phyloP scores from a whole-genome alignment of 1,140 invertebrate species.

The Forficula auricularia region DNA sequence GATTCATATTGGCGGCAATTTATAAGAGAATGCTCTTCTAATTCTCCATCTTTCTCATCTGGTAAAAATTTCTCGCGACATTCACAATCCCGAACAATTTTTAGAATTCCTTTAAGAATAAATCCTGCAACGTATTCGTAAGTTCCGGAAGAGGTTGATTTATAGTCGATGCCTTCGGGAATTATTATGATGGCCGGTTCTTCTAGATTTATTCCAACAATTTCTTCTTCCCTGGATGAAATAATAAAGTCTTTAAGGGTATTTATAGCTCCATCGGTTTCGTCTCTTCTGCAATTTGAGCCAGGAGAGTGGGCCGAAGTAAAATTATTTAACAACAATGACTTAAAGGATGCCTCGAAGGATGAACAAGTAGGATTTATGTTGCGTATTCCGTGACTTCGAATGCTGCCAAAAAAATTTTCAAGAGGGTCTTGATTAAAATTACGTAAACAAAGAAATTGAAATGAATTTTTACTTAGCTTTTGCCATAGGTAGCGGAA shows the following conservation, averaged over 20 bases:
- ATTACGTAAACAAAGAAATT: not conserved
- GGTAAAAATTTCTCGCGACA: too few relatives aligned
- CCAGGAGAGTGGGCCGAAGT: not conserved
- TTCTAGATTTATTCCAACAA: too few relatives aligned
- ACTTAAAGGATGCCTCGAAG: not conserved
- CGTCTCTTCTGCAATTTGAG: not conserved
- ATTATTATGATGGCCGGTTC: too few relatives aligned
- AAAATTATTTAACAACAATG: not conserved
- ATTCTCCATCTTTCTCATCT: too few relatives aligned
- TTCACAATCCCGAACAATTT: too few relatives aligned
- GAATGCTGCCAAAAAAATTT: conserved; percentile 1
- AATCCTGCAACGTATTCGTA: too few relatives aligned
- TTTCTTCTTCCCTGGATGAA: too few relatives aligned
- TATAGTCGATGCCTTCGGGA: too few relatives aligned
- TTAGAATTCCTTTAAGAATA: too few relatives aligned
- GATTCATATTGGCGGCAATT: too few relatives aligned
- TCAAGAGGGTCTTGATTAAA: conserved; percentile 1
- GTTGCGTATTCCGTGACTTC: not conserved
- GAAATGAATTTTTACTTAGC: not conserved
- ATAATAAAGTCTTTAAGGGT: not conserved
- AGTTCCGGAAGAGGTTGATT: too few relatives aligned
- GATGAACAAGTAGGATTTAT: conserved; percentile 1
- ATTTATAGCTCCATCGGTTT: not conserved
- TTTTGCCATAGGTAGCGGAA: not conserved
- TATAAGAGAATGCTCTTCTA: too few relatives aligned